These are phyloP conservation scores for Catalaphyllia jardinei DNA, from an alignment of 64 coral and sea anemone species.

Conservation along the genomic window DNA sequence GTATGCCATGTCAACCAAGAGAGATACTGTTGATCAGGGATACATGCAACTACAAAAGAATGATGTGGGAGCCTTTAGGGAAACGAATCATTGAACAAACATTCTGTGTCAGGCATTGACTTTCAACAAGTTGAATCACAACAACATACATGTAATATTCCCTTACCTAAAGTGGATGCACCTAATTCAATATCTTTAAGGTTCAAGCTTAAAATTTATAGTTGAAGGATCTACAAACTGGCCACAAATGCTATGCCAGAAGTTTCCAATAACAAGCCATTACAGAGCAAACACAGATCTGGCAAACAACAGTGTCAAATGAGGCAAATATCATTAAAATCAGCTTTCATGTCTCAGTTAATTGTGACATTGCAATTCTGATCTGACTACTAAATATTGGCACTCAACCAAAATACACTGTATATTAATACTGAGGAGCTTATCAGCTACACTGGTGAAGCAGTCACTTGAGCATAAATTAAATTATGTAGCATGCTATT, in stretches of 20 bases:
- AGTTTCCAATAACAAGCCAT: neutral
- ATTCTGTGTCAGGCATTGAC: too few relatives aligned
- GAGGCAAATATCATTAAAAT: neutral
- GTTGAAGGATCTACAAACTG: neutral
- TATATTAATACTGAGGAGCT: neutral
- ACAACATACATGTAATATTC: too few relatives aligned
- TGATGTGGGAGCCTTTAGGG: too few relatives aligned
- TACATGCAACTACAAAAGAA: too few relatives aligned
- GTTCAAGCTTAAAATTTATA: neutral
- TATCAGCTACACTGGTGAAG: neutral
- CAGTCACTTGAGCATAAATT: too few relatives aligned
- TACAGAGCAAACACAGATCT: neutral
- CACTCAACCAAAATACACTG: neutral
- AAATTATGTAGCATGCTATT: too few relatives aligned
- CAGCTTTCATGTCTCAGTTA: neutral
- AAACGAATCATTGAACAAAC: too few relatives aligned
- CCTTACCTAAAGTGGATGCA: too few relatives aligned
- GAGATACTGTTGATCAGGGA: too few relatives aligned
- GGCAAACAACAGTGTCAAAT: neutral
- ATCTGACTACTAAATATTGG: slow-evolving; percentile 7
- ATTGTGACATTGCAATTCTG: neutral
- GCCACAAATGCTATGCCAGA: neutral
- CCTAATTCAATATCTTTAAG: too few relatives aligned
- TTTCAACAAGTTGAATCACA: too few relatives aligned
- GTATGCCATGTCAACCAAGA: too few relatives aligned